phyloP scores from a whole-genome alignment of 1,140 invertebrate species.

The Triops cancriformis region DNA sequence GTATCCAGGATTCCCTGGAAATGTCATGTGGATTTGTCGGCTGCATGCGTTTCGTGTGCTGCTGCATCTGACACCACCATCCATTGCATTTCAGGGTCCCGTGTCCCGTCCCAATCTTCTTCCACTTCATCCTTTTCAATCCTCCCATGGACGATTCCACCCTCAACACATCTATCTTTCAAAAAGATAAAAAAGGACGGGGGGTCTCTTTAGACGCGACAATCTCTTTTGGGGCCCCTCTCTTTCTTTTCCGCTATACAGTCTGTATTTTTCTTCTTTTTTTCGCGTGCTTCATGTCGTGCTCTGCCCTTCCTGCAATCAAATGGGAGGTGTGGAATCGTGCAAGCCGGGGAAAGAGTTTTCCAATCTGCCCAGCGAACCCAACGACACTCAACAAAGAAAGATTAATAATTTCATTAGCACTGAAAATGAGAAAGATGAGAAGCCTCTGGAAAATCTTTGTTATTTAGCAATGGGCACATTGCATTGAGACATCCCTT shows the following conservation, averaged over 20 bases:
- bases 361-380: not conserved
- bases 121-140: conserved; percentile 14
- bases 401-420: conserved; percentile 4
- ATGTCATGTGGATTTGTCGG: conserved; percentile 13
- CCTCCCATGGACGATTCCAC: not conserved
- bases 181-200: conserved; percentile 6
- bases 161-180: conserved; percentile 10
- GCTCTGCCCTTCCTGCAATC: not conserved
- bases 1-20: conserved; percentile 1
- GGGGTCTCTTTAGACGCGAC: not conserved
- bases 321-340: not conserved
- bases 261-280: not conserved
- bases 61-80: conserved; percentile 4
- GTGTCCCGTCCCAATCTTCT: not conserved
- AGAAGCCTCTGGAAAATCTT: not conserved
- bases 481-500: not conserved
- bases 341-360: not conserved
- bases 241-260: not conserved
- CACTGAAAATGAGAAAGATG: not conserved
- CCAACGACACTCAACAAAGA: not conserved
- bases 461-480: not conserved
- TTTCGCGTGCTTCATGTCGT: not conserved
- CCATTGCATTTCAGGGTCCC: conserved; percentile 12
- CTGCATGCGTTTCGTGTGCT: not conserved
- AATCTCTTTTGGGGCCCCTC: conserved; percentile 11